Conservation (phyloP, 2,113 vertebrate genomes). For the Albula glossodonta region DNA sequence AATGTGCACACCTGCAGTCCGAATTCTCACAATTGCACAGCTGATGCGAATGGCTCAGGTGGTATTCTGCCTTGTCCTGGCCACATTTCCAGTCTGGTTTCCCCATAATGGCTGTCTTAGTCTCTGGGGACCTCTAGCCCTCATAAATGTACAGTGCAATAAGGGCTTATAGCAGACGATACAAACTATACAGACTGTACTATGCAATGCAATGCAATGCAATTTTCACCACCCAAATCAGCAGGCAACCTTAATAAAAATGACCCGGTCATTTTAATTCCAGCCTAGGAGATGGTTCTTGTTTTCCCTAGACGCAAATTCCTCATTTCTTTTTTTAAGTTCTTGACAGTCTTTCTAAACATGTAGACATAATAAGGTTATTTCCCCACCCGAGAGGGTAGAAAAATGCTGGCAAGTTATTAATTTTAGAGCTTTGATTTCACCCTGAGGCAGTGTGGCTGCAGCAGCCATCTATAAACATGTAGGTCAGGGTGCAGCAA, state of each 20-base stretch:
- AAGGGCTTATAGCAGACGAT: too few species aligned
- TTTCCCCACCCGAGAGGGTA: slow-evolving; percentile 12
- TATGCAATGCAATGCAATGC: too few species aligned
- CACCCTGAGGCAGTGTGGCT: slow-evolving; percentile 48
- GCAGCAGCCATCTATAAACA: slow-evolving; percentile 43
- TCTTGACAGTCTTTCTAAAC: neutral
- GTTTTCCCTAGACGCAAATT: neutral
- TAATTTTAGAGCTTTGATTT: slow-evolving; percentile 46
- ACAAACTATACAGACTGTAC: too few species aligned
- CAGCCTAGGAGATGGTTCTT: neutral
- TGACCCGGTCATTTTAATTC: neutral
- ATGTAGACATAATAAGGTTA: slow-evolving; percentile 17
- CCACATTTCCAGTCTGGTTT: too few species aligned
- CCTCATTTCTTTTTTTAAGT: neutral
- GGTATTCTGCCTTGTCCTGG: too few species aligned
- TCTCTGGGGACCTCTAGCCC: too few species aligned
- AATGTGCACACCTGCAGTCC: too few species aligned
- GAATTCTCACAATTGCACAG: too few species aligned
- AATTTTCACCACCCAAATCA: neutral
- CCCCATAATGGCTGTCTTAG: too few species aligned
- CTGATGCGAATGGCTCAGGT: too few species aligned
- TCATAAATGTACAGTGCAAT: too few species aligned
- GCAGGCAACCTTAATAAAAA: neutral
- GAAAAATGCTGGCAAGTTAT: slow-evolving; percentile 23
- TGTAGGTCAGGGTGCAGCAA: slow-evolving; percentile 69